phyloP scores from a whole-genome alignment of 1,140 invertebrate genomes.

The Nephila pilipes region DNA sequence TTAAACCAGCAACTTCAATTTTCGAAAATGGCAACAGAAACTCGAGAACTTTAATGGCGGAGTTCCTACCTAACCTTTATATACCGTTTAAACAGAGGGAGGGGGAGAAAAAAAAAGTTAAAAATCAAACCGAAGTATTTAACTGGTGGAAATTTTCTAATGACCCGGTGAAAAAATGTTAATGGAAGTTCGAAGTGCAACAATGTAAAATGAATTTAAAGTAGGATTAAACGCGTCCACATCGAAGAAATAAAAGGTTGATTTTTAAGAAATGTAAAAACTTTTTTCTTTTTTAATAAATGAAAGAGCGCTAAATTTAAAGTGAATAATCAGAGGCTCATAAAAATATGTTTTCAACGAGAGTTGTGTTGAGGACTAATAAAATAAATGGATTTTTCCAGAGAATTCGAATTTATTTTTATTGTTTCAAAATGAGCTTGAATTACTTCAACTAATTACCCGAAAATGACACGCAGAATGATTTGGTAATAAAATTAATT shows the following conservation, averaged over 20 bases:
- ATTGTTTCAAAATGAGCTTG: background rate
- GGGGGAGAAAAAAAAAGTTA: background rate
- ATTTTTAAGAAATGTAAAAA: background rate
- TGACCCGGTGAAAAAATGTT: background rate
- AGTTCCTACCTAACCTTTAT: background rate
- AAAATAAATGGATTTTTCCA: background rate
- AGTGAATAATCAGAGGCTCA: background rate
- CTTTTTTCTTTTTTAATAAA: background rate
- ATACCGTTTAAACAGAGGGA: background rate
- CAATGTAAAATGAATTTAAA: background rate
- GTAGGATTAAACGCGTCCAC: background rate
- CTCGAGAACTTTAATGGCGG: background rate
- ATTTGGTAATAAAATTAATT: no score
- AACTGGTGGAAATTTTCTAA: background rate
- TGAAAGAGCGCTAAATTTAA: background rate
- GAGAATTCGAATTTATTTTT: background rate
- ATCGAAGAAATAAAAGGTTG: background rate
- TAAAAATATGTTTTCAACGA: background rate
- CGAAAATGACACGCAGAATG: background rate
- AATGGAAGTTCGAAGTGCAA: slow-evolving; percentile 4
- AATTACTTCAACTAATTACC: background rate
- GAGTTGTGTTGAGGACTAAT: background rate
- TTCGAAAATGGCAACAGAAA: slow-evolving; percentile 31
- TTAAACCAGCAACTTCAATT: slow-evolving; percentile 7
- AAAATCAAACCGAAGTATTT: background rate